These are phyloP conservation scores for Semaprochilodus insignis DNA, from an alignment of 2,797 vertebrate species.

Conservation along the genomic window DNA sequence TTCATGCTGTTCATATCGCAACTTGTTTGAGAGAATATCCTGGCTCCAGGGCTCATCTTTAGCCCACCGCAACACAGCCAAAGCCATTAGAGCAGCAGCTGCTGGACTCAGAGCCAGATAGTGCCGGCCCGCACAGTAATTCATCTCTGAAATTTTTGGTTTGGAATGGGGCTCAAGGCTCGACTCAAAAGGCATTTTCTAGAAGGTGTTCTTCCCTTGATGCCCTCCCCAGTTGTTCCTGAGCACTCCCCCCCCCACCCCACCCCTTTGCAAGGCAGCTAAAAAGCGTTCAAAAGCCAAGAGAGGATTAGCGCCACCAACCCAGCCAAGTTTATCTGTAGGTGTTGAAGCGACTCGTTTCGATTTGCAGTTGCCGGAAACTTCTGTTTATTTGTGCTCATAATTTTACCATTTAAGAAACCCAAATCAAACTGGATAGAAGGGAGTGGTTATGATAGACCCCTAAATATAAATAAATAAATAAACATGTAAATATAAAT, in stretches of 20 bases:
- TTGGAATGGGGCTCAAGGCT: slow-evolving; percentile 39
- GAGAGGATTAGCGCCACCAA: slow-evolving; percentile 28
- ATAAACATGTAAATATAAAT: too few relatives aligned
- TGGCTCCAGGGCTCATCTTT: slow-evolving; percentile 19
- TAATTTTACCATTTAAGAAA: not conserved
- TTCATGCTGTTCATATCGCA: slow-evolving; percentile 15
- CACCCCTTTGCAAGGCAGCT: slow-evolving; percentile 10
- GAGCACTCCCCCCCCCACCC: not conserved
- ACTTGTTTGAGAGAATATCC: slow-evolving; percentile 63
- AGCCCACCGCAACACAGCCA: slow-evolving; percentile 9
- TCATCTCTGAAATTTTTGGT: slow-evolving; percentile 45
- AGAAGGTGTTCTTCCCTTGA: slow-evolving; percentile 37
- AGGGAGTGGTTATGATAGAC: not conserved
- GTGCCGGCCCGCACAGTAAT: slow-evolving; percentile 29
- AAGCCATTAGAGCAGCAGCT: slow-evolving; percentile 43
- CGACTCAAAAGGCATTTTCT: slow-evolving; percentile 36
- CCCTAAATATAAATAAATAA: too few relatives aligned
- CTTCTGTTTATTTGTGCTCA: not conserved
- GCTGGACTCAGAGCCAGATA: slow-evolving; percentile 41
- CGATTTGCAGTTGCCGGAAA: slow-evolving; percentile 15
- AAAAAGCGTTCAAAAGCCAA: slow-evolving; percentile 36
- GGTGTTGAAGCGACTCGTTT: slow-evolving; percentile 20
- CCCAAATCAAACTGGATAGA: not conserved
- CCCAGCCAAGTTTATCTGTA: slow-evolving; percentile 27
- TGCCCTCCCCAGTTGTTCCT: slow-evolving; percentile 14